Conservation (phyloP, 2,797 vertebrate genomes). For the Apogon hyalosoma region DNA sequence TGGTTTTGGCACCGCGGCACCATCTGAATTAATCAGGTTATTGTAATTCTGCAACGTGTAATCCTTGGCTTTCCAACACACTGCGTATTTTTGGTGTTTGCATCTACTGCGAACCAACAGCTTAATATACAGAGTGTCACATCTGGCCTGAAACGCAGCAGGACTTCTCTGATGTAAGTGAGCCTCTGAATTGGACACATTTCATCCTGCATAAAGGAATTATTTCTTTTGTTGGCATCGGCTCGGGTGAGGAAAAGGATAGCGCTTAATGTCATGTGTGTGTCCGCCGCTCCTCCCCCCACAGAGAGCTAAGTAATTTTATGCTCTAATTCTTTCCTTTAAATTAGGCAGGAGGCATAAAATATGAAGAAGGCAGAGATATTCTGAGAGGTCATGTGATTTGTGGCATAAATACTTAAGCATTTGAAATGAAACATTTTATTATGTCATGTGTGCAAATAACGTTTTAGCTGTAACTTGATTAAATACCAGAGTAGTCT, state of each 20-base stretch:
- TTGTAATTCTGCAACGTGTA: conserved; percentile 36
- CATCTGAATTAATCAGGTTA: conserved; percentile 48
- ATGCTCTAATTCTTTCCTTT: conserved; percentile 83
- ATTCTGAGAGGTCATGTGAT: conserved; percentile 79
- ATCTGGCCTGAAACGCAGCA: conserved; percentile 8
- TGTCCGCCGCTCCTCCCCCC: conserved; percentile 65
- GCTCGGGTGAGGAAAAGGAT: conserved; percentile 50
- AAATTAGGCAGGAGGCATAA: conserved; percentile 83
- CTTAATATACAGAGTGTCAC: conserved; percentile 15
- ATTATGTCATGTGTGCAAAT: conserved; percentile 72
- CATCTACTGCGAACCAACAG: conserved; percentile 26
- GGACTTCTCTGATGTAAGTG: conserved; percentile 15
- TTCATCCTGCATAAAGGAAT: conserved; percentile 38
- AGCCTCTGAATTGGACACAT: conserved; percentile 31
- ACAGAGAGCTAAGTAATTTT: conserved; percentile 74
- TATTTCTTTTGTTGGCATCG: conserved; percentile 53
- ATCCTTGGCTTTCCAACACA: conserved; percentile 13
- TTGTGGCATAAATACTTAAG: conserved; percentile 72
- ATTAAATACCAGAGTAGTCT: conserved; percentile 55
- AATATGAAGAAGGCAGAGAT: conserved; percentile 80
- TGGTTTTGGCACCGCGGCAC: conserved; percentile 39
- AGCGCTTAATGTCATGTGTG: conserved; percentile 60
- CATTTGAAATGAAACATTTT: conserved; percentile 73
- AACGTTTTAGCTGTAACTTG: conserved; percentile 57
- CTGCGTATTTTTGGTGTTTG: conserved; percentile 12